phyloP scores from a whole-genome alignment of 2,113 vertebrate genomes.

The Antechinus flavipes region DNA sequence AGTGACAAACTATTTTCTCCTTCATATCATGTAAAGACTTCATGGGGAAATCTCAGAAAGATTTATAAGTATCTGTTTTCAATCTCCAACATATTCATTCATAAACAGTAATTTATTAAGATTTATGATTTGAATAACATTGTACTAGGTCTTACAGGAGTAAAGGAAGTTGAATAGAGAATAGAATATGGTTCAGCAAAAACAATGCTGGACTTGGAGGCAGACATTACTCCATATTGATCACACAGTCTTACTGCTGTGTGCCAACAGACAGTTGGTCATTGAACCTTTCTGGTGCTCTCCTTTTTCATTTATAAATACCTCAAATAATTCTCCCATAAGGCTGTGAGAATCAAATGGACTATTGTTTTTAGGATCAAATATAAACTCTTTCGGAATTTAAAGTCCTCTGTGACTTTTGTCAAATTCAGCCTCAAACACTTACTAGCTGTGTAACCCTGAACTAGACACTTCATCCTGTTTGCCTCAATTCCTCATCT shows the following conservation, averaged over 20 bases:
- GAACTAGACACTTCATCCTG: neutral
- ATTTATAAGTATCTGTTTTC: neutral
- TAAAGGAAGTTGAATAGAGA: neutral
- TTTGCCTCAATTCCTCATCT: neutral
- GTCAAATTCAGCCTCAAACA: neutral
- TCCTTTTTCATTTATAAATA: neutral
- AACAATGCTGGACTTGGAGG: neutral
- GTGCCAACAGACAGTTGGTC: neutral
- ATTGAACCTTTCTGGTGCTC: neutral
- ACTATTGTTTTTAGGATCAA: neutral
- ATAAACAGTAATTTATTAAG: neutral
- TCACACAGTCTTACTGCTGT: neutral
- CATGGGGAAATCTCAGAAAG: neutral
- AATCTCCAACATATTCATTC: neutral
- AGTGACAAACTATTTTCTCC: neutral
- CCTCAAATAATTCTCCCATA: neutral
- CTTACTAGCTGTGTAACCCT: neutral
- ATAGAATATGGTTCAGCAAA: neutral
- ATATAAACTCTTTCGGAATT: neutral
- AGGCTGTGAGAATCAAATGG: neutral
- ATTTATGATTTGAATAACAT: neutral
- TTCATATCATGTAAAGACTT: neutral
- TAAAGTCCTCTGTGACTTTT: neutral
- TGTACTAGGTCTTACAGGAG: neutral
- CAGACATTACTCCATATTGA: neutral